Conservation (phyloP, 2,888 invertebrate genomes). For the Rapana venosa region DNA sequence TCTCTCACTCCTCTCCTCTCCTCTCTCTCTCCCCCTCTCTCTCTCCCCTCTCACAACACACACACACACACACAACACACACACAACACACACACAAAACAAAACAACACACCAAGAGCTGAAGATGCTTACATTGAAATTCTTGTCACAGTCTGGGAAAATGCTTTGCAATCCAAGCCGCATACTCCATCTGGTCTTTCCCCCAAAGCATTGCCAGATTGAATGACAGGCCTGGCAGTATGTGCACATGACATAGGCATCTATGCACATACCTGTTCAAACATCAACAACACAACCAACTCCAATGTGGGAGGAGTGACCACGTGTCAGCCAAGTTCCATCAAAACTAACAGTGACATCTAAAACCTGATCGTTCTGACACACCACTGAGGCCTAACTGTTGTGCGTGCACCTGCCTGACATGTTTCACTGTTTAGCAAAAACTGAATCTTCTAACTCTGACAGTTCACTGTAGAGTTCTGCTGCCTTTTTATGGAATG, state of each 20-base stretch:
- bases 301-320: neutral
- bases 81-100: neutral
- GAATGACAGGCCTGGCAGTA: neutral
- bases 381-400: neutral
- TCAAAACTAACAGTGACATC: neutral
- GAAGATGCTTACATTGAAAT: neutral
- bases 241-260: neutral
- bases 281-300: neutral
- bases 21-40: too few relatives aligned
- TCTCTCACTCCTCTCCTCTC: too few relatives aligned
- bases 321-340: neutral
- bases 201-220: neutral
- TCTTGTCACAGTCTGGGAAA: conserved; percentile 9
- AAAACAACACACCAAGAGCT: neutral
- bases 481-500: neutral
- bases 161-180: conserved; percentile 2
- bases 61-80: neutral
- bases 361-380: neutral
- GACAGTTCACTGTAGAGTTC: neutral
- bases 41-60: too few relatives aligned
- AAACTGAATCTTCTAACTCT: neutral
- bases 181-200: conserved; percentile 7
- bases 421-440: neutral
- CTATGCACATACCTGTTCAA: neutral
- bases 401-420: neutral